Evolutionary conservation across 2,888 invertebrate species (phyloP).

Genomic region (Drosophila multiciliata): DNA sequence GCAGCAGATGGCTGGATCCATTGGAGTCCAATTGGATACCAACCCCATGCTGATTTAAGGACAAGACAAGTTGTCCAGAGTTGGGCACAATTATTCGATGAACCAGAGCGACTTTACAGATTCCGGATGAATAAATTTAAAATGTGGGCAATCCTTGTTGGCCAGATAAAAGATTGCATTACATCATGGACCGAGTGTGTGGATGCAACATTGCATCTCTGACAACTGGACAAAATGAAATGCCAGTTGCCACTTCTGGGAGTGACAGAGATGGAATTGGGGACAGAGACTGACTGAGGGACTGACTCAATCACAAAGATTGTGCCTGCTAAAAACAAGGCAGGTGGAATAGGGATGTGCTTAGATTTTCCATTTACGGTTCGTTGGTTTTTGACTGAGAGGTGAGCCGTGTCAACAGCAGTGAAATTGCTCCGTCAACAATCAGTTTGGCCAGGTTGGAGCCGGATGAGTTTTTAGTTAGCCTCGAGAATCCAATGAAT

Average conservation of each 20-base stretch:
- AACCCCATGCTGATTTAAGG: background rate
- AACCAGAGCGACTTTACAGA: background rate
- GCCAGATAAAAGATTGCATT: too few relatives aligned
- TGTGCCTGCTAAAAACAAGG: background rate
- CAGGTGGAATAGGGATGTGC: background rate
- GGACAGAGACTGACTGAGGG: background rate
- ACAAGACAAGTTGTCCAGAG: background rate
- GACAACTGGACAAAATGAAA: background rate
- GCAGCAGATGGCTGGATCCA: background rate
- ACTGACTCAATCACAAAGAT: background rate
- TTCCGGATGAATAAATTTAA: background rate
- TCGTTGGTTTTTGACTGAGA: background rate
- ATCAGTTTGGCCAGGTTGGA: slow-evolving; percentile 4
- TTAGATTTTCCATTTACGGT: background rate
- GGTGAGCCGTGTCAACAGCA: background rate
- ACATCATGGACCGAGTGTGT: too few relatives aligned
- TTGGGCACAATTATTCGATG: background rate
- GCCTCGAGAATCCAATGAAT: slow-evolving; percentile 15
- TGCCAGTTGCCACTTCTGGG: background rate
- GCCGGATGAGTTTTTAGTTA: background rate
- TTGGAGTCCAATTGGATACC: slow-evolving; percentile 22
- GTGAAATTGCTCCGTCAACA: background rate
- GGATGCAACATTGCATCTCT: slow-evolving; percentile 2
- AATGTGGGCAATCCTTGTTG: background rate
- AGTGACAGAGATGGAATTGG: background rate